A percentile compares a stretch with the other conserved stretches of the same genome.
These are phyloP conservation scores for Subanguina moxae DNA, from an alignment of 1,140 invertebrate genomes.

Conservation along the genomic window DNA sequence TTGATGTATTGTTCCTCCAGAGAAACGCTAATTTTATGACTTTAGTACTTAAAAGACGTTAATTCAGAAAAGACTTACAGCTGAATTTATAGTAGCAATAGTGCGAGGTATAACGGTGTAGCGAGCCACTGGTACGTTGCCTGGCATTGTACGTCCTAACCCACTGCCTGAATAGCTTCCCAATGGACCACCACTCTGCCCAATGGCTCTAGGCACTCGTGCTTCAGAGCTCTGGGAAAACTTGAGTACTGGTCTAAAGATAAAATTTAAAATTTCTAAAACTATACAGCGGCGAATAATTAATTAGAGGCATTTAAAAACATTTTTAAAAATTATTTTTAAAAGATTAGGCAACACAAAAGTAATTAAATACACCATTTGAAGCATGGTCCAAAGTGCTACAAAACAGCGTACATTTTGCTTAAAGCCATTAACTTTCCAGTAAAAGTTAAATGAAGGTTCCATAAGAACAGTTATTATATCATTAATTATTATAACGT, in stretches of 20 bases:
- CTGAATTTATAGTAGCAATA: background rate
- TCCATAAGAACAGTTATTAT: no score
- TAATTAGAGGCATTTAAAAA: no score
- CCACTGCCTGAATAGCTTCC: conserved; percentile 13
- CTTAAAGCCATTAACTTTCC: no score
- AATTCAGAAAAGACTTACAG: background rate
- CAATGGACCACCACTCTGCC: conserved; percentile 12
- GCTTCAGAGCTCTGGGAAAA: background rate
- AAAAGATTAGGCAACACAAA: no score
- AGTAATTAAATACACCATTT: no score
- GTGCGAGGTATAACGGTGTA: conserved; percentile 23
- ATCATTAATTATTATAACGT: no score
- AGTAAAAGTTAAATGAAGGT: no score
- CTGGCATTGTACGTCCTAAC: background rate
- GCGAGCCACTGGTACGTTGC: conserved; percentile 10
- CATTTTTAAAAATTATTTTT: no score
- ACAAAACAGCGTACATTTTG: no score
- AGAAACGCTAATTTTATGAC: background rate
- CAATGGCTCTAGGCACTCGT: background rate
- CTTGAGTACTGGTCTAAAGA: conserved; percentile 2
- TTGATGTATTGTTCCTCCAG: background rate
- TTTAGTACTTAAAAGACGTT: background rate
- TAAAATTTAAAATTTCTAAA: background rate
- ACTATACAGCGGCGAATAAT: no score
- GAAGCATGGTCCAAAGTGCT: no score